Conservation (phyloP, 2,113 vertebrate species). For the Lates calcarifer region DNA sequence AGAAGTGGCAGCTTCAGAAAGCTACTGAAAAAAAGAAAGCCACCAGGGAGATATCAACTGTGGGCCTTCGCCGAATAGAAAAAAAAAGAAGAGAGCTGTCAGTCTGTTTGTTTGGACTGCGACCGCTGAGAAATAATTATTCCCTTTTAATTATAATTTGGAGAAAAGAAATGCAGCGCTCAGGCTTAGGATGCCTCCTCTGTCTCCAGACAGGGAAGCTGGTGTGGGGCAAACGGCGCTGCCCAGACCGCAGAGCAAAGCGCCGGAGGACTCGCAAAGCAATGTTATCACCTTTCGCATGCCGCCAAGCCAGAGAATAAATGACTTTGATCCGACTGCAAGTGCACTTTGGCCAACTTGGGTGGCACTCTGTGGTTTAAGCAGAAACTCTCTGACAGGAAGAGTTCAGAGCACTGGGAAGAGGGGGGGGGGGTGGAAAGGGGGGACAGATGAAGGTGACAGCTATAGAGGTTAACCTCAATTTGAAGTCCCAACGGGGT, state of each 20-base stretch:
- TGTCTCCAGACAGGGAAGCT: constrained; percentile 46
- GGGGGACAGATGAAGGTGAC: constrained; percentile 81
- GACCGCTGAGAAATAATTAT: constrained; percentile 80
- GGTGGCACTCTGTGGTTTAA: constrained; percentile 67
- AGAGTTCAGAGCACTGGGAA: constrained; percentile 52
- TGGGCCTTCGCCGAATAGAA: constrained; percentile 54
- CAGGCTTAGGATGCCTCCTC: constrained; percentile 60
- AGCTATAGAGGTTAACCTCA: constrained; percentile 82
- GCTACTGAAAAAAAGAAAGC: constrained; percentile 55
- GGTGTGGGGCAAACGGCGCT: constrained; percentile 44
- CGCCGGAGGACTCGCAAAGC: constrained; percentile 58
- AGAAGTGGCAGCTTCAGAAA: constrained; percentile 79
- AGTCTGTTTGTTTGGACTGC: constrained; percentile 81
- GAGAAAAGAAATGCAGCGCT: constrained; percentile 67
- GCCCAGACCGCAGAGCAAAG: constrained; percentile 57
- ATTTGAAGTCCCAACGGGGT: constrained; percentile 71
- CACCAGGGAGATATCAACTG: constrained; percentile 74
- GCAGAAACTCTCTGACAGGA: constrained; percentile 62
- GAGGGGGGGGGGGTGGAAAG: constrained; percentile 36
- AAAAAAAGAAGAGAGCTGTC: constrained; percentile 66
- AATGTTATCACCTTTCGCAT: constrained; percentile 79
- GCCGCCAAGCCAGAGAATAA: constrained; percentile 64
- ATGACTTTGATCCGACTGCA: constrained; percentile 67
- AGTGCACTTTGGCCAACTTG: constrained; percentile 76
- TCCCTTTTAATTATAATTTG: constrained; percentile 83